A percentile compares a stretch with the other conserved stretches of the same genome.
Evolutionary conservation across 2,797 vertebrate species (phyloP).

Genomic region (Pangasius djambal): DNA sequence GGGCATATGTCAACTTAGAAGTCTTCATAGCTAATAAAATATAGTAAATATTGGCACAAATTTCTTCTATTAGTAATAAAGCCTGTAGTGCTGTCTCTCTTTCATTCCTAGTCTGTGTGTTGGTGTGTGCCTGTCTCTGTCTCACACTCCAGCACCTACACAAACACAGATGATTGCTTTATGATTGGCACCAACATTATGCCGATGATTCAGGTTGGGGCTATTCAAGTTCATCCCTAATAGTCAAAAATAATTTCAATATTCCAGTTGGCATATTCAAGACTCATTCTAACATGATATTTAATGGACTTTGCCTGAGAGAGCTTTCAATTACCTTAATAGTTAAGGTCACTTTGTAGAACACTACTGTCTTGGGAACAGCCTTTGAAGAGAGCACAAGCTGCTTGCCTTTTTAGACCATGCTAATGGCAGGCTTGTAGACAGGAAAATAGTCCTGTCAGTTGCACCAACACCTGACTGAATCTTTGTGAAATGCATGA

Average conservation of each 20-base stretch:
- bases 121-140: not conserved
- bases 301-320: conserved; percentile 35
- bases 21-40: conserved; percentile 16
- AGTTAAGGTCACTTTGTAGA: conserved; percentile 53
- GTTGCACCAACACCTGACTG: not conserved
- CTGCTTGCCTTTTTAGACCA: conserved; percentile 1
- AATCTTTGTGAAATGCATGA: not conserved
- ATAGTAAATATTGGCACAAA: conserved; percentile 26
- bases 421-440: conserved; percentile 12
- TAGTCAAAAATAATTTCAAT: not conserved
- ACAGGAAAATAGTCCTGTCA: conserved; percentile 5
- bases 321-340: conserved; percentile 39
- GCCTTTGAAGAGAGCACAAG: not conserved
- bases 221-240: not conserved
- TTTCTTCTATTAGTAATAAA: conserved; percentile 28
- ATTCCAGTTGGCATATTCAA: conserved; percentile 22
- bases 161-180: not conserved
- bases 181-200: not conserved
- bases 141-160: not conserved
- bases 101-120: not conserved
- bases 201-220: not conserved
- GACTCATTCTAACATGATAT: conserved; percentile 33
- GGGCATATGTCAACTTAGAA: conserved; percentile 15
- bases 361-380: conserved; percentile 24
- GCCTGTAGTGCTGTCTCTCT: not conserved